These are phyloP conservation scores for Drosophila orena DNA, from an alignment of 1,140 invertebrate genomes.

Conservation along the genomic window DNA sequence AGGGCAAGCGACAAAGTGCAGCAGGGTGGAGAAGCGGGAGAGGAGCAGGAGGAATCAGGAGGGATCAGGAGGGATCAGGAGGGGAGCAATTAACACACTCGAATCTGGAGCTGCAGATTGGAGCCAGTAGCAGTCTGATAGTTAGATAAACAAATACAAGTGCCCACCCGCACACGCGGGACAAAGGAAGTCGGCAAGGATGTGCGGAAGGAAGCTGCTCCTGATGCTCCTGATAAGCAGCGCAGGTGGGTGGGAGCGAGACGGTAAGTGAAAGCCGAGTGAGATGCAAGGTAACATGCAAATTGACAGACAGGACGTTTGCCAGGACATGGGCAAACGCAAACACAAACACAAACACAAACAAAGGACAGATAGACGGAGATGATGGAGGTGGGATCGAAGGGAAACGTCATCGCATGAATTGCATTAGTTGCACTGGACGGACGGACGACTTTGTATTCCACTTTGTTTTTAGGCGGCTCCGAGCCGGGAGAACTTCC, in stretches of 20 bases:
- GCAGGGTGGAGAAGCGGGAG: neutral
- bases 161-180: constrained; percentile 16
- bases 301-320: constrained; percentile 63
- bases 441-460: constrained; percentile 53
- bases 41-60: neutral
- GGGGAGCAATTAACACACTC: constrained; percentile 57
- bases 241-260: neutral
- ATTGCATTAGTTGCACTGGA: constrained; percentile 61
- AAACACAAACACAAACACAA: constrained; percentile 10
- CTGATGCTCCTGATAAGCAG: constrained; percentile 46
- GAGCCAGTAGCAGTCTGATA: constrained; percentile 52
- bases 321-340: constrained; percentile 51
- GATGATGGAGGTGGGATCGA: constrained; percentile 16
- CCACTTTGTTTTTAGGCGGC: constrained; percentile 68
- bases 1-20: neutral
- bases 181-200: constrained; percentile 48
- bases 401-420: constrained; percentile 50
- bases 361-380: constrained; percentile 41
- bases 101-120: constrained; percentile 38
- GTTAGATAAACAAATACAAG: constrained; percentile 60
- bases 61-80: neutral
- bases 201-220: constrained; percentile 46
- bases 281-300: constrained; percentile 57
- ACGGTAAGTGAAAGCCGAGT: constrained; percentile 39
- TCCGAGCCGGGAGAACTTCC: constrained; percentile 10